Conservation (phyloP, 2,113 vertebrate genomes). For the Salminus brasiliensis region DNA sequence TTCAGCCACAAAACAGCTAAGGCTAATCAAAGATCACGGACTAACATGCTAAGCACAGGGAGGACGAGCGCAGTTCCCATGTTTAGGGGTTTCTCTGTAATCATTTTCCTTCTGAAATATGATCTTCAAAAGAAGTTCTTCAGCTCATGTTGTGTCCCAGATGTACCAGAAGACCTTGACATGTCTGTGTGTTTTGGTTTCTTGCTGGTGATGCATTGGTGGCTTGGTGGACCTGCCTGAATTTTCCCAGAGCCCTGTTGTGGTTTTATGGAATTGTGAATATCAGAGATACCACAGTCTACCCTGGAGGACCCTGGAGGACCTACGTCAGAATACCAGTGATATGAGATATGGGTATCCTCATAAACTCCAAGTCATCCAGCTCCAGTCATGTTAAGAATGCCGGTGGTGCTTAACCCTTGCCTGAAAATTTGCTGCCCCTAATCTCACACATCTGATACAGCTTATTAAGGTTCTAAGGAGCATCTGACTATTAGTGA, state of each 20-base stretch:
- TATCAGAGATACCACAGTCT: not conserved
- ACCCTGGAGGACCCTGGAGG: no score
- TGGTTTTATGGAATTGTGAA: not conserved
- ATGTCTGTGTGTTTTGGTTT: not conserved
- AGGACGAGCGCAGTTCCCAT: no score
- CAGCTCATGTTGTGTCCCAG: no score
- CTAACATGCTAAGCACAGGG: not conserved
- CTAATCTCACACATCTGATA: not conserved
- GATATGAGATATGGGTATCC: conserved; percentile 11
- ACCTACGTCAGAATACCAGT: not conserved
- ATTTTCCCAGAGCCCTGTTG: not conserved
- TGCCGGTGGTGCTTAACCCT: not conserved
- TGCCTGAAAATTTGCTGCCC: not conserved
- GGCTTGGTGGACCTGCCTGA: not conserved
- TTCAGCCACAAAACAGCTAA: not conserved
- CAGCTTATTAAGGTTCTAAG: not conserved
- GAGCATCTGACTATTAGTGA: not conserved
- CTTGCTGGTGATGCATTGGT: not conserved
- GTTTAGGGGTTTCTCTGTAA: no score
- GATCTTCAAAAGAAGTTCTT: no score
- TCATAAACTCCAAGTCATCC: conserved; percentile 25
- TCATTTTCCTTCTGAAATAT: no score
- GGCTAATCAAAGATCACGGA: not conserved
- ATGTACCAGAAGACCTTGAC: no score
- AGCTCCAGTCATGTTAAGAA: not conserved